Evolutionary conservation across 1,140 invertebrate species (phyloP).

Genomic region (Drosophila willistoni): DNA sequence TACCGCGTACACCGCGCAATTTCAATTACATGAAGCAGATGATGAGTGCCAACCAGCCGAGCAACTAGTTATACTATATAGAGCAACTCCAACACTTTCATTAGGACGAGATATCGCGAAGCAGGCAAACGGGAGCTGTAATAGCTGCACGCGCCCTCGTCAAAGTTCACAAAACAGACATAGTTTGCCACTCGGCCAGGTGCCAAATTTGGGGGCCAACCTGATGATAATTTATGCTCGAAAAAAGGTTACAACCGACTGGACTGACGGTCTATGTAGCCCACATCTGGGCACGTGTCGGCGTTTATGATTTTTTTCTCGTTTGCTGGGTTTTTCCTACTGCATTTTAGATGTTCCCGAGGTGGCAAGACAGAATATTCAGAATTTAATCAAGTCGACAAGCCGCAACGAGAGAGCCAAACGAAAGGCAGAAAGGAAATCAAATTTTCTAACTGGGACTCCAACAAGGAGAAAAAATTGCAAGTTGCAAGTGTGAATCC

Average conservation of each 20-base stretch:
- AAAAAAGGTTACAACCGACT: constrained; percentile 22
- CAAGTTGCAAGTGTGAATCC: not conserved
- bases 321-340: constrained; percentile 3
- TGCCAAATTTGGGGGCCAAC: constrained; percentile 59
- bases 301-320: constrained; percentile 58
- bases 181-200: constrained; percentile 57
- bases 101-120: constrained; percentile 40
- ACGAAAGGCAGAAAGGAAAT: not conserved
- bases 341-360: constrained; percentile 64
- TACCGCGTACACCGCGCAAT: constrained; percentile 77
- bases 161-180: constrained; percentile 22
- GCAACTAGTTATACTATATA: constrained; percentile 18
- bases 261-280: constrained; percentile 16
- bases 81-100: constrained; percentile 57
- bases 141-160: constrained; percentile 54
- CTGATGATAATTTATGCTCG: constrained; percentile 66
- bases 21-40: constrained; percentile 62
- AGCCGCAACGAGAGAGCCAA: constrained; percentile 15
- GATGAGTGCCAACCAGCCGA: constrained; percentile 15
- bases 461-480: not conserved
- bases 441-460: constrained; percentile 8
- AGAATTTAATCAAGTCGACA: constrained; percentile 66
- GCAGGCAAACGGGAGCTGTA: constrained; percentile 11
- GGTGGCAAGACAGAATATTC: constrained; percentile 10
- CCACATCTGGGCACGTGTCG: constrained; percentile 60